Evolutionary conservation across 2,797 vertebrate species (phyloP).

Genomic region (Rhabdomys pumilio): DNA sequence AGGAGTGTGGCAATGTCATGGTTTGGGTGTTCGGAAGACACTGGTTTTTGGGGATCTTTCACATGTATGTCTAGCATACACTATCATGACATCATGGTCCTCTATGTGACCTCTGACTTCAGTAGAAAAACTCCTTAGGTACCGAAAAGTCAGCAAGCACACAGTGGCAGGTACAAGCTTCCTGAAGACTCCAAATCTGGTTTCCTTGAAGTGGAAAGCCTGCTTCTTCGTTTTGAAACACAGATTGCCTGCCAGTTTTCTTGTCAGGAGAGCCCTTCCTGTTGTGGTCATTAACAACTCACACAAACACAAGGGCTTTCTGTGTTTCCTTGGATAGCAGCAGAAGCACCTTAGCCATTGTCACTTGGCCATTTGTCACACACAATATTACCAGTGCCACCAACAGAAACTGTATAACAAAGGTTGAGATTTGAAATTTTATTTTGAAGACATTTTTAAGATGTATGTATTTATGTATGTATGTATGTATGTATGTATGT

Average conservation of each 20-base stretch:
- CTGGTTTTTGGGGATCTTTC: background rate
- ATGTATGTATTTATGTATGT: background rate
- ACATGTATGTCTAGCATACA: background rate
- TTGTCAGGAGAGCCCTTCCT: background rate
- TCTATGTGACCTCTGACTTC: background rate
- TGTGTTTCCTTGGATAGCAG: background rate
- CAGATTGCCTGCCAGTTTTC: background rate
- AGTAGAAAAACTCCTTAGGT: background rate
- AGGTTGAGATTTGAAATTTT: background rate
- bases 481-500: background rate
- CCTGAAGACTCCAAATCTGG: slow-evolving; percentile 41
- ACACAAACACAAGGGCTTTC: background rate
- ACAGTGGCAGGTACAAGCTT: background rate
- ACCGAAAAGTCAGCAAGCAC: background rate
- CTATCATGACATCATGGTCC: background rate
- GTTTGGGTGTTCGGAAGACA: background rate
- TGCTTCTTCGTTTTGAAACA: slow-evolving; percentile 27
- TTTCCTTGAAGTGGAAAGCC: slow-evolving; percentile 41
- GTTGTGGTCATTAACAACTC: background rate
- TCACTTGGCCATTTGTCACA: background rate
- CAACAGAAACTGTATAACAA: background rate
- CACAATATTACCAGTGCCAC: background rate
- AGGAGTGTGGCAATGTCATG: background rate
- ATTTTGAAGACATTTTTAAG: background rate
- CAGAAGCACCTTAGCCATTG: background rate